Base-by-base conservation (phyloP, 2,888 invertebrate genomes). In the Saturnia pavonia region DNA sequence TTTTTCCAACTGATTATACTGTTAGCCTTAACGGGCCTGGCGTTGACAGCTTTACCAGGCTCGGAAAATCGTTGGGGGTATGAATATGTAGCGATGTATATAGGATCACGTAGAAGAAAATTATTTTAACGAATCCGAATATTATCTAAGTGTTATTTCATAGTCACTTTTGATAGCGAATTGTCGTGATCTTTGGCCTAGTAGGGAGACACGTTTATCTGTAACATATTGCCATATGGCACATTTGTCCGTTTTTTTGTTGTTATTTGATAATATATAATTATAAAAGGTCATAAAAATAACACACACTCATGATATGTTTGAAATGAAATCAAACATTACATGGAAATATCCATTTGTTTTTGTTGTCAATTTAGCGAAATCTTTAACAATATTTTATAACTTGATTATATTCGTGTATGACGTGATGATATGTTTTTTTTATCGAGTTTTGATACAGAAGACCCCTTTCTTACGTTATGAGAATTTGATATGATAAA, bases 251-350 rank as follows among this genome's bases (percentile, higher is more conserved):
- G 40, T 65, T 40, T 65, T 40, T 34, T 57, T 11, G 25, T 63
- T 40, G 40, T 65, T 65, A n/a, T n/a, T 65, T 34, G 65, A 65
- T 65, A 65, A 40, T 65, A 40, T n/a, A n/a, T n/a, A n/a, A n/a
- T 11, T 40, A 40, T n/a, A 22, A 65, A 40, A 65, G 65, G 65
- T 65, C n/a, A 40, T 40, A 34, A 65, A 19, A 65, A 65, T 65
- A 40, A 65, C 19, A 60, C 22, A 25, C 57, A 60, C 25, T 60
- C 40, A 65, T 40, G 40, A 65, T 63, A 65, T 65, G n/a, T 40
- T 19, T 19, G 40, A 34, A 40, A 8, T 27, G 4, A 4, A 22
- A 25, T 25, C 25, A 25, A 25, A 57, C 22, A 12, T 57, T 57
- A 57, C 12, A 57, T 25, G 1, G 2, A 57, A 22, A 12, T 22